Evolutionary conservation across 2,888 invertebrate species (phyloP), one percentile per base, ranked within the genome.

Genomic region (Xanthostigma xanthostigma): DNA sequence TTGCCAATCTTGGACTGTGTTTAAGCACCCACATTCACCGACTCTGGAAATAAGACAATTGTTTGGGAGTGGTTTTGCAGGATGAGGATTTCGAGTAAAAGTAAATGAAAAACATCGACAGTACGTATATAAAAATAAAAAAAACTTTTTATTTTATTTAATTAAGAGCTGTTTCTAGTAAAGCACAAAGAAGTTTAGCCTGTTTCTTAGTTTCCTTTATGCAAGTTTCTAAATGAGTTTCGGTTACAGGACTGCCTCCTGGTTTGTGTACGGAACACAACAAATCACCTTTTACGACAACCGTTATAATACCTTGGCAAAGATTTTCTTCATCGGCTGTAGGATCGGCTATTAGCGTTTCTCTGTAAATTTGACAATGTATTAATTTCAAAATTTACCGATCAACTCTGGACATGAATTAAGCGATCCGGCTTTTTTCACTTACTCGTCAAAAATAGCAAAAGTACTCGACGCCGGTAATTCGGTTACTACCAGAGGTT

Each of bases 251-350:
- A 53, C 72, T 72, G 10, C 84, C 84, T 63, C 87, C 88, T 61
- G 86, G 82, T 65, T 88, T 89, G 58, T 84, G 76, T 33, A 81
- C 69, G 46, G 75, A 78, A 64, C 80, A 81, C 11, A 82, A 62
- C 43, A 74, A 68, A n/a, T 71, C 70, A 52, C 78, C 73, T 54
- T 79, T 79, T 53, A 77, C 75, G 42, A 81, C 81, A 41, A 88
- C 68, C 49, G 81, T 81, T 46, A 84, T 62, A 54, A 74, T 74
- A n/a, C 82, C 79, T 47, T 77, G 74, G 57, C 82, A 78, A 56
- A 86, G 72, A 55, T 73, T 74, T 69, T 90, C 90, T 69, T 91
- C 91, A 65, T 88, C 86, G n/a, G 74, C 68, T 37, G 84, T 81
- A 35, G 90, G 90, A 65, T 91, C 90, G n/a, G 76, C 75, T 54